Base-by-base conservation (phyloP, 2,797 vertebrate species). In the Scarus forsteni region DNA sequence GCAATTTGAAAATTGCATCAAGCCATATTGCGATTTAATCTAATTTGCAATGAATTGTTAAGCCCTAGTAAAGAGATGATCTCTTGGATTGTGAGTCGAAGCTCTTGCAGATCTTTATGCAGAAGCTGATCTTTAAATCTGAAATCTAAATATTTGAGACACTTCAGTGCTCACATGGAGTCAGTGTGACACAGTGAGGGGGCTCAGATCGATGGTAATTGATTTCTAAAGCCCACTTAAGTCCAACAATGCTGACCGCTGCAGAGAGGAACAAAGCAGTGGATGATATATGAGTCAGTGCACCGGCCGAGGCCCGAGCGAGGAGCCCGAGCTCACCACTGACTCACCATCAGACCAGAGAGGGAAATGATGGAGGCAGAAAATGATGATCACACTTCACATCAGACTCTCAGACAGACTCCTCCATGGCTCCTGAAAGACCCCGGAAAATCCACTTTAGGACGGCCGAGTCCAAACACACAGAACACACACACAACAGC, bases 191-290 rank as follows among this genome's bases (percentile, higher is more conserved):
- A 38, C 8, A 27, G 39, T 6, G 57, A 15, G 62, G 60, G 62
- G 43, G 58, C 55, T 3, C 3, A 50, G 40, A 66, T 58, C 60
- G 45, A 61, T 66, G 27, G 1, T 49, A 15, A 70, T 15, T 34
- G 52, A 62, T 66, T 70, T 51, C 34, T 66, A 34, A 61, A 70
- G 46, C 27, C 18, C 46, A 66, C 62, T 66, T 59, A 63, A 50
- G 39, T 54, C 14, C 3, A 19, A 35, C 64, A 34, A 15, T 49
- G 66, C 66, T 74, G 71, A 70, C 55, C 14, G 42, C 3, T 16
- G 66, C 73, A 19, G 39, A n/a, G 3, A 38, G 42, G 18, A 56
- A 39, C 49, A 44, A 16, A 56, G 61, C 66, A 38, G 50, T 12
- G 45, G 48, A 66, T 34, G 57, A 62, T 57, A 9, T 44, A 51